Conservation (phyloP, 2,113 vertebrate genomes). For the Varanus komodoensis region DNA sequence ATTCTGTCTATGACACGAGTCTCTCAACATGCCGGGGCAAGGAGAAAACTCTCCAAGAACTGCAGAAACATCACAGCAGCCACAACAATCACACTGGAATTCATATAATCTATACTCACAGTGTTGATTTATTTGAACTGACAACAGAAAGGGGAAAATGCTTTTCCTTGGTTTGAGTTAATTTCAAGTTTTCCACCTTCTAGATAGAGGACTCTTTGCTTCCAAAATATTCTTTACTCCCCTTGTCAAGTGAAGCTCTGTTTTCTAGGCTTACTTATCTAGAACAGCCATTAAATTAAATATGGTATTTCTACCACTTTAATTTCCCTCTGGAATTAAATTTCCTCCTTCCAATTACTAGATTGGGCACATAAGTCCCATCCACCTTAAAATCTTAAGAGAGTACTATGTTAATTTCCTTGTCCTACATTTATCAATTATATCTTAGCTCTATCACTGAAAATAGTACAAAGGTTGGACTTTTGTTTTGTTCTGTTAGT, state of each 20-base stretch:
- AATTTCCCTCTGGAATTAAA: slow-evolving; percentile 55
- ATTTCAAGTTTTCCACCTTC: not conserved
- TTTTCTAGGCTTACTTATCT: slow-evolving; percentile 34
- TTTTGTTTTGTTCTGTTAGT: not conserved
- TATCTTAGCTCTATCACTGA: slow-evolving; percentile 26
- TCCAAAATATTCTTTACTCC: not conserved
- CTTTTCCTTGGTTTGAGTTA: not conserved
- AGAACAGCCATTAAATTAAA: slow-evolving; percentile 51
- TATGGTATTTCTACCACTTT: slow-evolving; percentile 28
- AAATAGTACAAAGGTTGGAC: slow-evolving; percentile 21
- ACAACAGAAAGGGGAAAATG: not conserved
- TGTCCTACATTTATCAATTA: slow-evolving; percentile 63
- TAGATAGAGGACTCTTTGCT: not conserved
- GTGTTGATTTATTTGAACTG: not conserved
- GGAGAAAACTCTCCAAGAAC: not conserved
- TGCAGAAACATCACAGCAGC: not conserved
- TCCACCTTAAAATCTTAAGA: slow-evolving; percentile 42
- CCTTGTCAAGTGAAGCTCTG: not conserved
- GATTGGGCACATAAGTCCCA: slow-evolving; percentile 46
- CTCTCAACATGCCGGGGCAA: not conserved
- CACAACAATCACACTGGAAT: not conserved
- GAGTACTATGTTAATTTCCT: slow-evolving; percentile 59
- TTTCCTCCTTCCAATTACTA: slow-evolving; percentile 57
- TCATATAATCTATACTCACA: not conserved
- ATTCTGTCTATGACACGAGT: not conserved